Base-by-base conservation (phyloP, 1,140 invertebrate species). In the Drosophila albomicans region DNA sequence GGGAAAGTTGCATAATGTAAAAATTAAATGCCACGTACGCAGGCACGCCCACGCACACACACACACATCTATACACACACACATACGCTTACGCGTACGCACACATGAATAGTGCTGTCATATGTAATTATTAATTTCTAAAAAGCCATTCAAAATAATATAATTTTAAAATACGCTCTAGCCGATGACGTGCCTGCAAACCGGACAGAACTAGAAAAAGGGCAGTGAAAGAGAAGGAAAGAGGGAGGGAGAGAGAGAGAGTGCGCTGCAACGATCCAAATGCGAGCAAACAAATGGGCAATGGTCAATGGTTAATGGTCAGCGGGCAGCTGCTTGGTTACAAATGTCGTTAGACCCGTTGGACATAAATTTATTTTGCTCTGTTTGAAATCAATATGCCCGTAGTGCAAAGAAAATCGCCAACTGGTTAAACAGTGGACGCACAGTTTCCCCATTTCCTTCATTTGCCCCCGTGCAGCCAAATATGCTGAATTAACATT, bases 111-210 rank as follows among this genome's bases (percentile, higher is more conserved):
- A 64, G 54, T 4, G 54, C 63, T 85, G 84, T 82, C 85, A 78
- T 72, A 78, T 81, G 84, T 84, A 88, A 88, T 87, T 87, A 87
- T 84, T 84, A 84, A 84, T 87, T 87, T 87, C 84, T 88, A 87
- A 88, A 88, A 87, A 87, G 80, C 84, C 80, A 87, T 88, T 87
- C 84, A 88, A 84, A 88, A 84, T 87, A 81, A 81, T 86, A 86
- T 86, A 88, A 87, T 87, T 88, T 84, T 76, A 87, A 84, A 87
- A 88, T 80, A 66, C 77, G 52, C 61, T 38, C 62, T 45, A 54
- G 54, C 16, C 54, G 80, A 62, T 78, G 84, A 87, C 82, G 79
- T 87, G 82, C 56, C 49, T 5, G 32, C 20, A 25, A 54, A 13
- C 30, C 54, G 13, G 32, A 45, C 10, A 25, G 0, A 25, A 25